phyloP scores from a whole-genome alignment of 1,140 invertebrate genomes.

The Sitophilus oryzae region DNA sequence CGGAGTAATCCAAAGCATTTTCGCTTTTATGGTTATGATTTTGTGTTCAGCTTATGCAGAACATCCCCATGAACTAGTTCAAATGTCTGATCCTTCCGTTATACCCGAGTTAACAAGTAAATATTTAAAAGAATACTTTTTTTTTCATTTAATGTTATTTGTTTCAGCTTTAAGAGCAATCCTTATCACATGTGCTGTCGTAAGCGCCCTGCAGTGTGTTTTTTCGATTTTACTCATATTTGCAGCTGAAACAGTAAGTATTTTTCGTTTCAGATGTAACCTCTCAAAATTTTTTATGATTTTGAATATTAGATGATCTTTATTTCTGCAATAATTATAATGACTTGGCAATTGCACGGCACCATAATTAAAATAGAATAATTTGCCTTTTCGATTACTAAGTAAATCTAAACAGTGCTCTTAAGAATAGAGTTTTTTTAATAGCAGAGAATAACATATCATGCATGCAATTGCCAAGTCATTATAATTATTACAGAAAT shows the following conservation, averaged over 20 bases:
- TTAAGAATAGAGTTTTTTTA: too few species aligned
- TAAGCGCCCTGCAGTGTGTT: conserved; percentile 34
- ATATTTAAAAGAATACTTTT: conserved; percentile 7
- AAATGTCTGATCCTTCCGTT: conserved; percentile 36
- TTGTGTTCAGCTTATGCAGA: conserved; percentile 38
- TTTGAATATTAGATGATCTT: too few species aligned
- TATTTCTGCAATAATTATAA: too few species aligned
- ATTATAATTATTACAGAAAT: too few species aligned
- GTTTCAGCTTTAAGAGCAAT: conserved; percentile 33
- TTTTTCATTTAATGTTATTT: conserved; percentile 9
- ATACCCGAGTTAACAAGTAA: conserved; percentile 33
- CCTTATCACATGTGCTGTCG: conserved; percentile 35
- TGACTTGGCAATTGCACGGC: too few species aligned
- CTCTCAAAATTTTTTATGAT: too few species aligned
- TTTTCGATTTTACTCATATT: conserved; percentile 39
- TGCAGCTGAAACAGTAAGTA: conserved; percentile 39
- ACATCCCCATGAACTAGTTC: conserved; percentile 39
- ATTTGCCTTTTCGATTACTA: too few species aligned
- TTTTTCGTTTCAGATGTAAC: too few species aligned
- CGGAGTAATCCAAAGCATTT: conserved; percentile 37
- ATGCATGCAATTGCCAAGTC: too few species aligned
- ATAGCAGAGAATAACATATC: too few species aligned
- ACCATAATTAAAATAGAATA: too few species aligned
- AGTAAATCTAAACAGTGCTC: too few species aligned
- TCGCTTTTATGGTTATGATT: conserved; percentile 37